Conservation (phyloP, 2,113 vertebrate species). For the Actinemys pallida region DNA sequence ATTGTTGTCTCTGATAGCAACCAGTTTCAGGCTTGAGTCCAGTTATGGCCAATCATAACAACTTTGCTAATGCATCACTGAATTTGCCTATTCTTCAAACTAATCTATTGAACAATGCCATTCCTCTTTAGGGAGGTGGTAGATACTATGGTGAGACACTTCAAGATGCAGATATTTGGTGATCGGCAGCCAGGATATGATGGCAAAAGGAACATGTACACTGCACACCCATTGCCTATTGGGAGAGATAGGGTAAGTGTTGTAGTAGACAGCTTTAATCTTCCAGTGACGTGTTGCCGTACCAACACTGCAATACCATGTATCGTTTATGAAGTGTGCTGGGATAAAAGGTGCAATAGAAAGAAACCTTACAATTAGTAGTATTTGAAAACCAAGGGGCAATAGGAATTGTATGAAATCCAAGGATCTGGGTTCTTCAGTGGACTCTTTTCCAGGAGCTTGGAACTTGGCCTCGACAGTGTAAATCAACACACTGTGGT, state of each 20-base stretch:
- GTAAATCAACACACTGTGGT: rapidly evolving
- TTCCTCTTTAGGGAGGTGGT: constrained; percentile 90
- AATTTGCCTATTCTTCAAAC: constrained; percentile 22
- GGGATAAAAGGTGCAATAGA: not conserved
- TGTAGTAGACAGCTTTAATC: not conserved
- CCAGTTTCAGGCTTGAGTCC: not conserved
- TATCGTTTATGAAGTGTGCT: not conserved
- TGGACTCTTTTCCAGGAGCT: not conserved
- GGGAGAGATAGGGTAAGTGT: constrained; percentile 92
- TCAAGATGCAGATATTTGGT: constrained; percentile 99
- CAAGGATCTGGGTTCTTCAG: not conserved
- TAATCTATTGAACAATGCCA: constrained; percentile 32
- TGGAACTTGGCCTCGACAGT: not conserved
- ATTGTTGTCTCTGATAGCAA: rapidly evolving
- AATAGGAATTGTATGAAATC: not conserved
- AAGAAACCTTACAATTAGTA: not conserved
- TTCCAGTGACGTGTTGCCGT: not conserved
- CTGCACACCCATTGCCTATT: constrained; percentile 95
- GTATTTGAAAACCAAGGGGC: not conserved
- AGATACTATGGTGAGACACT: constrained; percentile 98
- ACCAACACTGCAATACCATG: not conserved
- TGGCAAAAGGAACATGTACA: constrained; percentile 99
- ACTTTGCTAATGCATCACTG: not conserved
- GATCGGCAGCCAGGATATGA: constrained; percentile 98
- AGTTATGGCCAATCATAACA: not conserved